Evolutionary conservation across 2,797 vertebrate species (phyloP), one percentile per base, ranked within the genome.

Genomic region (Antrozous pallidus): DNA sequence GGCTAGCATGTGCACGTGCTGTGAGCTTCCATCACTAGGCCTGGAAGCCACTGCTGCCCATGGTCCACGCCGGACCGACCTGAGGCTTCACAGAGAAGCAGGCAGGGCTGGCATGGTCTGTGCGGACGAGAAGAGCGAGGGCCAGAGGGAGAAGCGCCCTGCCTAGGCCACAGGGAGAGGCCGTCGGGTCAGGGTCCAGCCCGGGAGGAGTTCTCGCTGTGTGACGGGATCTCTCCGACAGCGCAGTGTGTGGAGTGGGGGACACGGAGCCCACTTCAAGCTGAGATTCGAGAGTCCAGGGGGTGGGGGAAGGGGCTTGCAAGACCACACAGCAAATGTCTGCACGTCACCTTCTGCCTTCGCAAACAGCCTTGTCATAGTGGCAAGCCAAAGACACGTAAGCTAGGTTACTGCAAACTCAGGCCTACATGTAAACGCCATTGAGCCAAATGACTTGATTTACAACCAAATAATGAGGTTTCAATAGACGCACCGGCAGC

Each of bases 401-500:
- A 1, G 2, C 77, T 77, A 54, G 42, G 38, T 77, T 81, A 82
- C 1, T 18, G 38, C 16, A 51, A 90, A 47, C 45, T 13, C 51
- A 75, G 0, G 20, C 82, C 45, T 75, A 65, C 24, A 79, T 5
- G 65, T 47, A 73, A 88, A 80, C 0, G 45, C 81, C 2, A 58
- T 73, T 58, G 70, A 90, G 93, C 9, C 33, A 36, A 85, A 78
- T 0, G 13, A 78, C 56, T 36, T 94, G 89, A 92, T 91, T 95
- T 88, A 95, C 36, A 87, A 91, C 49, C 77, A 82, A 93, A 92
- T 91, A 79, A 91, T 85, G 33, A 94, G 74, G 61, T 89, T 90
- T 54, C 86, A 83, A 85, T 89, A 91, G 87, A 83, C 0, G 3
- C 65, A 86, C 18, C 14, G n/a, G 73, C 40, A 33, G 89, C 0